A percentile compares a stretch with the other conserved stretches of the same genome.
phyloP scores from a whole-genome alignment of 2,113 vertebrate species.

The Climacteris rufus region DNA sequence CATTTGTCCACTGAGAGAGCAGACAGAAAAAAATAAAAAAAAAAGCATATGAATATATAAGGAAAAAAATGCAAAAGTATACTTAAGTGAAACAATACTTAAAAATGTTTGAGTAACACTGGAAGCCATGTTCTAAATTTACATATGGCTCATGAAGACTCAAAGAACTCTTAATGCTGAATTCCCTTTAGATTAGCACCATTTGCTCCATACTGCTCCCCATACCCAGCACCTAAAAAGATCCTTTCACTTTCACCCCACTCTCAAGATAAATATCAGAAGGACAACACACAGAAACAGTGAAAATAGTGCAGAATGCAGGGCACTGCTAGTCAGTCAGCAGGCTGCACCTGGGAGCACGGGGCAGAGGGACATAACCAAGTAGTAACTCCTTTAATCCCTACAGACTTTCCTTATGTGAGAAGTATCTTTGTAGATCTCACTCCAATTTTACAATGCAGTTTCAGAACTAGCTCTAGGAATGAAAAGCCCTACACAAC shows the following conservation, averaged over 20 bases:
- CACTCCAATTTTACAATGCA: rapidly evolving
- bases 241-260: not conserved
- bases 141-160: not conserved
- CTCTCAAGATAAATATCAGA: rapidly evolving
- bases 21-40: not conserved
- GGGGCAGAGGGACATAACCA: rapidly evolving
- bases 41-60: not conserved
- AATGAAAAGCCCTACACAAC: not conserved
- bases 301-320: not conserved
- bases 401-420: not conserved
- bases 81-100: not conserved
- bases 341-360: not conserved
- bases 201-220: not conserved
- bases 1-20: not conserved
- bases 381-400: not conserved
- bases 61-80: not conserved
- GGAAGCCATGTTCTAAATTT: not conserved
- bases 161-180: not conserved
- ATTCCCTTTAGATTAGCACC: not conserved
- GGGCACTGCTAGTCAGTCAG: not conserved
- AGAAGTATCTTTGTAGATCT: rapidly evolving
- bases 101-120: not conserved
- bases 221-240: too few species aligned
- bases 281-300: not conserved
- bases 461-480: not conserved